Base-by-base conservation (phyloP, 1,140 invertebrate species). In the Drosophila albomicans region DNA sequence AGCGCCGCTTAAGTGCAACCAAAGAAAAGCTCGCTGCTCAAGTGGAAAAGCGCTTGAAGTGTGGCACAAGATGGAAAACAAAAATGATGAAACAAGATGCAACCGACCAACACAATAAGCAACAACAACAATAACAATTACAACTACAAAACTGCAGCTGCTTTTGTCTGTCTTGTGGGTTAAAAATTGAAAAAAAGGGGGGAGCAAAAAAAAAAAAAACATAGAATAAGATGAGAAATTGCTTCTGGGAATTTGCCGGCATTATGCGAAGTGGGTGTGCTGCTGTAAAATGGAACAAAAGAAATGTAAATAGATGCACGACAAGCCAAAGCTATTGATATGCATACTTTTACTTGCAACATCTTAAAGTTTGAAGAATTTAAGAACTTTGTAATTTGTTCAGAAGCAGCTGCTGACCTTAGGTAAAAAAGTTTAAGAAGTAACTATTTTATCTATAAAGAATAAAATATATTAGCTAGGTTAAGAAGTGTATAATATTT, bases 11-110 rank as follows among this genome's bases (percentile, higher is more conserved):
- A 43, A 86, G 78, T 79, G 82, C 75, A 32, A 56, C 59, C 59
- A 81, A 75, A 85, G 82, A 86, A 86, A 66, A 69, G 70, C 75
- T 70, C 68, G 41, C 48, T 57, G 73, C 63, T 82, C 66, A 66
- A 87, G 79, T 82, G 73, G 65, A 82, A 87, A 79, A 87, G 79
- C 75, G 65, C 41, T 69, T 72, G 25, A 45, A 59, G 72, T 61
- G 69, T 43, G 32, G 62, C 64, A 56, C 48, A n/a, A 59, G 52
- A 71, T 61, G 61, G 16, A 71, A 75, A 51, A 63, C 58, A 59
- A 71, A 78, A 78, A 51, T 51, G 48, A 75, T 68, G 69, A 20
- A 65, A 70, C 51, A 84, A 68, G 69, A 80, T 74, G 69, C 52
- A 72, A 41, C 48, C 38, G 13, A 62, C 20, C 51, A 76, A 58